These are phyloP conservation scores for Pristionchus japonicus DNA, from an alignment of 2,888 invertebrate species.

Conservation along the genomic window DNA sequence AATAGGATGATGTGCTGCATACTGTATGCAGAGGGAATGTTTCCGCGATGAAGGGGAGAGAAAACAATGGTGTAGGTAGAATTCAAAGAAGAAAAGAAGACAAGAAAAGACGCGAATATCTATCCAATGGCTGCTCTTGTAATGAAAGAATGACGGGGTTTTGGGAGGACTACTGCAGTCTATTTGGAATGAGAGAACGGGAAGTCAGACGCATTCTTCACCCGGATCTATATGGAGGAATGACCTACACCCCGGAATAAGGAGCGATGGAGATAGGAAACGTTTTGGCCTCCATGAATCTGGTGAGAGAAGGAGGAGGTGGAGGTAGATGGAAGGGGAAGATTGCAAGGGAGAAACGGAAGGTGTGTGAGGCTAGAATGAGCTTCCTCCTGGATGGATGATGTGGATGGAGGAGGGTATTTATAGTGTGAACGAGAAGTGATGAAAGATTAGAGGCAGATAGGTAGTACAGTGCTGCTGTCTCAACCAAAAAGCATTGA, in stretches of 20 bases:
- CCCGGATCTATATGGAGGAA: no score
- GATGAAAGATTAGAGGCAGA: background rate
- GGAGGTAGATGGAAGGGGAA: background rate
- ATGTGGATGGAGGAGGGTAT: background rate
- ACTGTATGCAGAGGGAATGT: background rate
- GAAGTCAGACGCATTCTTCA: background rate
- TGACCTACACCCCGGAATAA: background rate
- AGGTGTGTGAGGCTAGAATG: background rate
- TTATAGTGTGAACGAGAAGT: background rate
- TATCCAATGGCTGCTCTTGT: background rate
- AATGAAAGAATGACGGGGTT: background rate
- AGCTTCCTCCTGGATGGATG: background rate
- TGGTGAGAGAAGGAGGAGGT: no score
- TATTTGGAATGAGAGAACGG: background rate
- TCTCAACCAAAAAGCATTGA: background rate
- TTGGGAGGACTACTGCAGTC: background rate
- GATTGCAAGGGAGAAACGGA: background rate
- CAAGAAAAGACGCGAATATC: background rate
- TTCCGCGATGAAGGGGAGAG: background rate
- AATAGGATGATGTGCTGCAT: background rate
- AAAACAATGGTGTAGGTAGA: background rate
- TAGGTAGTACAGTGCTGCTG: background rate
- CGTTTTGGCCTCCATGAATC: conserved; percentile 10
- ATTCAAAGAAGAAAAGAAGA: background rate
- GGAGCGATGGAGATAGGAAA: background rate